These are phyloP conservation scores for Caenorhabditis parvicauda DNA, from an alignment of 2,888 invertebrate genomes.

Conservation along the genomic window DNA sequence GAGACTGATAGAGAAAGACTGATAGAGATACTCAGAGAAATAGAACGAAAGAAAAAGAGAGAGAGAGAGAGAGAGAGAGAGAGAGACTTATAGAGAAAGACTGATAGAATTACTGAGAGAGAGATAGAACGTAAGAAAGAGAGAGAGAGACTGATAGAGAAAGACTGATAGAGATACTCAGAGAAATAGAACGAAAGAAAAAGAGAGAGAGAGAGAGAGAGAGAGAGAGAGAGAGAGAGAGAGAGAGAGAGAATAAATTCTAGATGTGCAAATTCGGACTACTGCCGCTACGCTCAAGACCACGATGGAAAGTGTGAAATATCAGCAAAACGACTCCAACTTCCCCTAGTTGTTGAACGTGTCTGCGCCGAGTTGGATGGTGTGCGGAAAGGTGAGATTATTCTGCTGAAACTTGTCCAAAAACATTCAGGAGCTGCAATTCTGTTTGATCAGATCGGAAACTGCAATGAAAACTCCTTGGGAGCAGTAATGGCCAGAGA, in stretches of 20 bases:
- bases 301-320: conserved; percentile 12
- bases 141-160: too few relatives aligned
- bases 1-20: too few relatives aligned
- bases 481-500: conserved; percentile 11
- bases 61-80: too few relatives aligned
- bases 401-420: background rate
- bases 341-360: conserved; percentile 14
- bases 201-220: too few relatives aligned
- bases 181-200: too few relatives aligned
- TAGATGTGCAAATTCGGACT: conserved; percentile 12
- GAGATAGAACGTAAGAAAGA: too few relatives aligned
- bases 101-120: too few relatives aligned
- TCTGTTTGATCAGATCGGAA: conserved; percentile 27
- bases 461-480: conserved; percentile 5
- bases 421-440: conserved; percentile 9
- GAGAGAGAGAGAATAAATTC: background rate
- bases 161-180: too few relatives aligned
- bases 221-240: too few relatives aligned
- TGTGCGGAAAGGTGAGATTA: conserved; percentile 11
- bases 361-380: conserved; percentile 16
- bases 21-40: too few relatives aligned
- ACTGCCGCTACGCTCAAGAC: conserved; percentile 14
- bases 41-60: too few relatives aligned
- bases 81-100: too few relatives aligned
- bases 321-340: background rate